Conservation (phyloP, 2,113 vertebrate genomes). For the Crotophaga sulcirostris region DNA sequence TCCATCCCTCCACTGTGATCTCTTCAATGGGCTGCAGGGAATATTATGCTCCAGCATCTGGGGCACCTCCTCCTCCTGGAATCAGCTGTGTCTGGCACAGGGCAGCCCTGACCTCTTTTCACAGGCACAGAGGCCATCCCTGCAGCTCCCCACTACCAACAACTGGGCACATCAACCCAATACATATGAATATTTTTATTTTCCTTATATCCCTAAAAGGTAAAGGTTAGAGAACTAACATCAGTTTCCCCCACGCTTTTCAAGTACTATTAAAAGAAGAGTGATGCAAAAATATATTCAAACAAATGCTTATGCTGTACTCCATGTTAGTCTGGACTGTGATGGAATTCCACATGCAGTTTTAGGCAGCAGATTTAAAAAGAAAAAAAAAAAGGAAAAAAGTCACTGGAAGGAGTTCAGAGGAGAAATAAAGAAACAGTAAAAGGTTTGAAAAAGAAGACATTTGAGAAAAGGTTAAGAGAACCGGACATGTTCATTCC, state of each 20-base stretch:
- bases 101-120: background rate
- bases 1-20: background rate
- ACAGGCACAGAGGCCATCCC: background rate
- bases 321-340: fast-evolving
- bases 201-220: background rate
- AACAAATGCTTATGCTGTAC: background rate
- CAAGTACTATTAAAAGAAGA: background rate
- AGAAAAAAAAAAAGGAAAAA: background rate
- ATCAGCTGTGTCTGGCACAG: background rate
- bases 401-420: background rate
- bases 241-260: fast-evolving
- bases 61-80: background rate
- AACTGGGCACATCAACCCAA: background rate
- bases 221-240: background rate
- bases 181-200: background rate
- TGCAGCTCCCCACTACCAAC: background rate
- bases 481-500: background rate
- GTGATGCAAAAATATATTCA: background rate
- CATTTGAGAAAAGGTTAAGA: background rate
- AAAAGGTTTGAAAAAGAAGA: background rate
- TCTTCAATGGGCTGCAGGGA: fast-evolving
- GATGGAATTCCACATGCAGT: background rate
- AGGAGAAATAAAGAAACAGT: background rate
- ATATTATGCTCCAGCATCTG: background rate
- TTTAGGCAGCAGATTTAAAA: background rate